These are phyloP conservation scores for Nyctibius grandis DNA, from an alignment of 2,797 vertebrate species.

Conservation along the genomic window DNA sequence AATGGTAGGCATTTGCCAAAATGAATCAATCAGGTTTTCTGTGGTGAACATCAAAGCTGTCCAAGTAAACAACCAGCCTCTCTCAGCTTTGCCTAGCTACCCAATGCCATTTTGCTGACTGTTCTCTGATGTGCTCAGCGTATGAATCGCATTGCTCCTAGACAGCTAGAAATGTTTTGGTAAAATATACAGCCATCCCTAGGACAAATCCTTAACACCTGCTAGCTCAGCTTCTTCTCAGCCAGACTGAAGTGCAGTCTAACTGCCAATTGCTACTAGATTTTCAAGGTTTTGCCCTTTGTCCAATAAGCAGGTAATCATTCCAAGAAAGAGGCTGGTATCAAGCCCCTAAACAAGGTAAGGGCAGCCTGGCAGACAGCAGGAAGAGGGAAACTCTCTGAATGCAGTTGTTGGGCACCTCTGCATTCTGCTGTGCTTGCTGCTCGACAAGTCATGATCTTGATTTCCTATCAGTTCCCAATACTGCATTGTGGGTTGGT, in stretches of 20 bases:
- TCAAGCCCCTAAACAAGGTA: background rate
- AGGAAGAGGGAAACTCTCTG: background rate
- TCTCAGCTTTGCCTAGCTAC: background rate
- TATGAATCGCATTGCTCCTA: background rate
- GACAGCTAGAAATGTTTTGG: background rate
- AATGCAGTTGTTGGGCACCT: background rate
- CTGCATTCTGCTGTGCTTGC: background rate
- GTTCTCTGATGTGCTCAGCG: background rate
- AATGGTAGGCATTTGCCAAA: background rate
- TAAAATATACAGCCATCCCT: background rate
- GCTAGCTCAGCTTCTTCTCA: background rate
- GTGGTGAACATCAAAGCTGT: background rate
- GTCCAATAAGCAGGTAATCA: background rate
- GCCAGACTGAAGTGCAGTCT: background rate
- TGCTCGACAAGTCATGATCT: background rate
- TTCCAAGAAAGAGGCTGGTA: background rate
- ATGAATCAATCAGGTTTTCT: background rate
- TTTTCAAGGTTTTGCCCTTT: slow-evolving; percentile 37
- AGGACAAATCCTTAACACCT: background rate
- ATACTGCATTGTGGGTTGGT: background rate
- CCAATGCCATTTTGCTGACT: background rate
- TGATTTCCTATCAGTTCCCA: background rate
- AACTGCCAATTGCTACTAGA: background rate
- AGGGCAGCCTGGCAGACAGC: background rate
- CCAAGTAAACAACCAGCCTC: background rate